Evolutionary conservation across 2,888 invertebrate species (phyloP), one percentile per base, ranked within the genome.

Genomic region (Tipula helvola): DNA sequence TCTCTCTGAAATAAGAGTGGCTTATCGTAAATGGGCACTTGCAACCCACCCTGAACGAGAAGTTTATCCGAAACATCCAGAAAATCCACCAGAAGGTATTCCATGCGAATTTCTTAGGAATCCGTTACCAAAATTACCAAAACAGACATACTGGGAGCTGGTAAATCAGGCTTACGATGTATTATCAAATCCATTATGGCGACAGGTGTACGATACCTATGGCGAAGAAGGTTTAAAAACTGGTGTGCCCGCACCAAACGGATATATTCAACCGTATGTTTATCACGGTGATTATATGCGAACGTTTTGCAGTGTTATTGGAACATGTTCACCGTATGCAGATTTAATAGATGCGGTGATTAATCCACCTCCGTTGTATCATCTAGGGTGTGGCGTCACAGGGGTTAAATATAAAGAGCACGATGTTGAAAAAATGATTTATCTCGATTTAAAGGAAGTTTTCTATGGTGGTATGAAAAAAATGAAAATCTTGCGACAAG

Each of bases 221-320:
- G 98, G 98, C 0, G 97, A 97, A 91, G 95, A 96, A 89, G 97
- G 97, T 0, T 92, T 98, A 84, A 97, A 97, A 90, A 93, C 93
- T 89, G 97, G 97, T 0, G 94, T 97, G 0, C 95, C 95, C 4
- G 93, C 95, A 2, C 95, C 95, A 0, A 93, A 93, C 87, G 93
- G 93, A 5, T 96, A 93, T 90, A 94, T 95, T 88, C 93, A 94
- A 87, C 95, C 96, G 0, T 97, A 95, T 90, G 92, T 94, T 83
- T 98, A 96, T 92, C 97, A 97, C 90, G 97, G 96, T 0, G 95
- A 97, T 89, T 94, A 95, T 0, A 90, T 95, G 89, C 92, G 93
- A 88, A 96, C 96, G 5, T 84, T 90, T 89, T 92, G 93, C 88
- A 94, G 96, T 42, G 97, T 97, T 91, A 97, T 97, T 90, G 97